phyloP scores from a whole-genome alignment of 2,113 vertebrate species.

The Hippocampus zosterae region DNA sequence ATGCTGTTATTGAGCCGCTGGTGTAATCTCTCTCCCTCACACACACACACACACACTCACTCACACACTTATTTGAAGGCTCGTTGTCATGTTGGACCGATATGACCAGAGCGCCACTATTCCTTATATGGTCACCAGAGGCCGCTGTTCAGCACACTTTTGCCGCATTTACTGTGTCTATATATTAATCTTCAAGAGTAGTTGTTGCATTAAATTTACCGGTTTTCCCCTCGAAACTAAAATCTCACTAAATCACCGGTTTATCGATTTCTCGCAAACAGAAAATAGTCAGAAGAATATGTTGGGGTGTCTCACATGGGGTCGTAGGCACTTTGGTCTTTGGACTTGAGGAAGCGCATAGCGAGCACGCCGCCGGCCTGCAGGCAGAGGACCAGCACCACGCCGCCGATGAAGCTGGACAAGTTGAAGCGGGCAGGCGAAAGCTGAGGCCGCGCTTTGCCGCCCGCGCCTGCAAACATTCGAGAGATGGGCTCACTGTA shows the following conservation, averaged over 20 bases:
- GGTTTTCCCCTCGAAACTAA: too few species aligned
- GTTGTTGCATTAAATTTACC: too few species aligned
- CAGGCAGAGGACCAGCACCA: slow-evolving; percentile 82
- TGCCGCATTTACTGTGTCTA: background rate
- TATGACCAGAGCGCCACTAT: background rate
- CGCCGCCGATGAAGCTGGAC: slow-evolving; percentile 89
- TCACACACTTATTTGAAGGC: background rate
- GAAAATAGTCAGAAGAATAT: too few species aligned
- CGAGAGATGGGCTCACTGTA: slow-evolving; percentile 17
- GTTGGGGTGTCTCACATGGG: slow-evolving; percentile 81
- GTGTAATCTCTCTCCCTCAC: background rate
- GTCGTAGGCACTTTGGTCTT: slow-evolving; percentile 87
- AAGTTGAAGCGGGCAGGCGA: slow-evolving; percentile 82
- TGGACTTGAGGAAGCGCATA: slow-evolving; percentile 86
- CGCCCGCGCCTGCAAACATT: slow-evolving; percentile 12
- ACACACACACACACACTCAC: too few species aligned
- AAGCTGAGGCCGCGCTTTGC: slow-evolving; percentile 54
- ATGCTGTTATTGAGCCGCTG: background rate
- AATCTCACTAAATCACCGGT: too few species aligned
- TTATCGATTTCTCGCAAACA: too few species aligned
- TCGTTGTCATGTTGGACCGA: background rate
- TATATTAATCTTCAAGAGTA: background rate
- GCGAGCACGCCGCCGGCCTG: slow-evolving; percentile 81
- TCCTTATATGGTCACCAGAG: slow-evolving; percentile 43
- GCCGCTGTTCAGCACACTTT: slow-evolving; percentile 22